phyloP scores from a whole-genome alignment of 2,888 invertebrate species.

The Byasa hedistus region DNA sequence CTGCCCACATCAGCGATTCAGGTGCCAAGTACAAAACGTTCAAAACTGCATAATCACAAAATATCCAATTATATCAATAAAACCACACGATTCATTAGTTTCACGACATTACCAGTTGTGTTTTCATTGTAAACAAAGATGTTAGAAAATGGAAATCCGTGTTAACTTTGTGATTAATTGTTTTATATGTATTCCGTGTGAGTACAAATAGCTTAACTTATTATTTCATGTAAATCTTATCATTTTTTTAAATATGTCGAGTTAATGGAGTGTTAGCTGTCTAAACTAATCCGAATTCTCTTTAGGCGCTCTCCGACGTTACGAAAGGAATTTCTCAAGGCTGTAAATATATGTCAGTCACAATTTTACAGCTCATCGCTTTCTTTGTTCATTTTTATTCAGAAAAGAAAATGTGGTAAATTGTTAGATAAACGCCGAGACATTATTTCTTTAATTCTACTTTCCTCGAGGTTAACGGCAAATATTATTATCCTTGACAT shows the following conservation, averaged over 20 bases:
- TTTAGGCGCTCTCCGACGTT: constrained; percentile 12
- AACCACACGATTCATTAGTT: constrained; percentile 39
- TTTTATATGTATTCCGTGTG: constrained; percentile 48
- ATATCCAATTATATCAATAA: constrained; percentile 45
- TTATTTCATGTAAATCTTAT: constrained; percentile 19
- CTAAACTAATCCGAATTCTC: constrained; percentile 26
- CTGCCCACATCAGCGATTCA: neutral
- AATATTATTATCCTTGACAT: neutral
- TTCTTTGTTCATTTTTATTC: constrained; percentile 24
- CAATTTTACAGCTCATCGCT: constrained; percentile 29
- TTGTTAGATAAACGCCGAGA: constrained; percentile 5
- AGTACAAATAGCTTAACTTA: constrained; percentile 33
- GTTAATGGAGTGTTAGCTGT: constrained; percentile 31
- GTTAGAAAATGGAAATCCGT: constrained; percentile 68
- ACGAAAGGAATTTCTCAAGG: constrained; percentile 25
- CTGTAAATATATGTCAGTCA: constrained; percentile 29
- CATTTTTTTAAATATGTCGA: constrained; percentile 19
- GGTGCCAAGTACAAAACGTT: neutral
- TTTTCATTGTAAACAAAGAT: constrained; percentile 53
- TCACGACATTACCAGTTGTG: constrained; percentile 41
- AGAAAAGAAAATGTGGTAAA: constrained; percentile 16
- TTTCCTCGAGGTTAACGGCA: neutral
- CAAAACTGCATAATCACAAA: constrained; percentile 23
- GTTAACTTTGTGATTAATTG: constrained; percentile 55
- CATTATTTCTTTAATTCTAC: neutral